A percentile compares a stretch with the other conserved stretches of the same genome.
Conservation (phyloP, 2,888 invertebrate genomes). For the Blastobasis lacticolella region DNA sequence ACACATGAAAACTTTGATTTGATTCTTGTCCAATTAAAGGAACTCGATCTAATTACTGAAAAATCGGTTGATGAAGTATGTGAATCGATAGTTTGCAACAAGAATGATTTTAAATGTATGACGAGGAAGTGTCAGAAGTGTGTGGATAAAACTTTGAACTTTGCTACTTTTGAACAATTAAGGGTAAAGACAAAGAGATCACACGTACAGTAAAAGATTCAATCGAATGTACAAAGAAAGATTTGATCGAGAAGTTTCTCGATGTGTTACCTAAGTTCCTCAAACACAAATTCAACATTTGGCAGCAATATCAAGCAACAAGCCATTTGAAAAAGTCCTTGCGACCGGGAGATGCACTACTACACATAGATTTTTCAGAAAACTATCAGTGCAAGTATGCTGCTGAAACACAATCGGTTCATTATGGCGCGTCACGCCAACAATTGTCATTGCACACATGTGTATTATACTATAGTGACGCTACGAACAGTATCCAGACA, state of each 20-base stretch:
- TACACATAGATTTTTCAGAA: constrained; percentile 14
- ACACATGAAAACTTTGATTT: background rate
- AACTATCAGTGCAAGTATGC: constrained; percentile 14
- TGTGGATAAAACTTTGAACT: background rate
- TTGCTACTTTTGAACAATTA: background rate
- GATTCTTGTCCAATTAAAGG: too few species aligned
- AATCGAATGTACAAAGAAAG: background rate
- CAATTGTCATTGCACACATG: background rate
- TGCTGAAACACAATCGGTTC: constrained; percentile 12
- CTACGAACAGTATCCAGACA: background rate
- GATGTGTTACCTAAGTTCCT: constrained; percentile 7
- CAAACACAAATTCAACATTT: constrained; percentile 9
- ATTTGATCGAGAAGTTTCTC: constrained; percentile 1
- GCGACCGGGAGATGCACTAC: constrained; percentile 9
- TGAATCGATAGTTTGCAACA: background rate
- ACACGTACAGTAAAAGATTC: background rate
- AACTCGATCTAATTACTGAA: too few species aligned
- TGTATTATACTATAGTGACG: background rate
- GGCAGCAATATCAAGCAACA: constrained; percentile 12
- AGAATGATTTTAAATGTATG: background rate
- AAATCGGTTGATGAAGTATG: background rate
- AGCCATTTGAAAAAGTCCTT: constrained; percentile 11
- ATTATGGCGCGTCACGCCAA: constrained; percentile 13
- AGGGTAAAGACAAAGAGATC: background rate
- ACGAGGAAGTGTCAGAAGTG: background rate